phyloP scores from a whole-genome alignment of 2,888 invertebrate species.

The Agrotis ipsilon region DNA sequence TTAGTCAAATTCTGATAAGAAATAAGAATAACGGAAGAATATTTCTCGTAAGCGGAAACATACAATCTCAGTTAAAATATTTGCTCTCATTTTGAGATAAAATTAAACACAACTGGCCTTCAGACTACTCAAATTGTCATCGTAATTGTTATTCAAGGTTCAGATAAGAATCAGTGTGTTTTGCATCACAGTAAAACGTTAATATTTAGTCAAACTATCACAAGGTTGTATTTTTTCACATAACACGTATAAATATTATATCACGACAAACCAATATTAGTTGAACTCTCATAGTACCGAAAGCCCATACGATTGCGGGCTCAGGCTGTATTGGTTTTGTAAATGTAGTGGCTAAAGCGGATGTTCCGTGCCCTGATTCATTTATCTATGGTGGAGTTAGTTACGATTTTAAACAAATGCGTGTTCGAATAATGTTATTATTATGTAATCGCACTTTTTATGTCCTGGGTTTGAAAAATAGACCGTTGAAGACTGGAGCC shows the following conservation, averaged over 20 bases:
- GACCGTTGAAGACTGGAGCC: too few species aligned
- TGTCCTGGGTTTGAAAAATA: too few species aligned
- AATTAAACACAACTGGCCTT: constrained; percentile 20
- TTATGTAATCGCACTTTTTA: neutral
- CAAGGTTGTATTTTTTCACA: constrained; percentile 32
- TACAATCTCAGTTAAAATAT: constrained; percentile 8
- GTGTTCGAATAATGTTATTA: neutral
- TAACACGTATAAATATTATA: neutral
- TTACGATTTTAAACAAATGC: neutral
- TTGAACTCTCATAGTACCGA: neutral
- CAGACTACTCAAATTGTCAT: constrained; percentile 26
- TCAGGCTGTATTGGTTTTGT: neutral
- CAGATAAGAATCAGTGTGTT: constrained; percentile 47
- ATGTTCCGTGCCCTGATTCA: constrained; percentile 19
- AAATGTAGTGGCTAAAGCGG: constrained; percentile 14
- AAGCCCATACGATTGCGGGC: too few species aligned
- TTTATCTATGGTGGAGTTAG: constrained; percentile 10
- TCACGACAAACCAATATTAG: neutral
- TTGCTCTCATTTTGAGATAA: constrained; percentile 28
- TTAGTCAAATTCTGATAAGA: neutral
- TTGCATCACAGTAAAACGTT: constrained; percentile 31
- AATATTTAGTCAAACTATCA: constrained; percentile 19
- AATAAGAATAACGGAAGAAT: constrained; percentile 8
- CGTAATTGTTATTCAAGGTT: constrained; percentile 48
- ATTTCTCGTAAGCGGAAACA: neutral